phyloP scores from a whole-genome alignment of 1,140 invertebrate genomes.

The Bombus breviceps region DNA sequence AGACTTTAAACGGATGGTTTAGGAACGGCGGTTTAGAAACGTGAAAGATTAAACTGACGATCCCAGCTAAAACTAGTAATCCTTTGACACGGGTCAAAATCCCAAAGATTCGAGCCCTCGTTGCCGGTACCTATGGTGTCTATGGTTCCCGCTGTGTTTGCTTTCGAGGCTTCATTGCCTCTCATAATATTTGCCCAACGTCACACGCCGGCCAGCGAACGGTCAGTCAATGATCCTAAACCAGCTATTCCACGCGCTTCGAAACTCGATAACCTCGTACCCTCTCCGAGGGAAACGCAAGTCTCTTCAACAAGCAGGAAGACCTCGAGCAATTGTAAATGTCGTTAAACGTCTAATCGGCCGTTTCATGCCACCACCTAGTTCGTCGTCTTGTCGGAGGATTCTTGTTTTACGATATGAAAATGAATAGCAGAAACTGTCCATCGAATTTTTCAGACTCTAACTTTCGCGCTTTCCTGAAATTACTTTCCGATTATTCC shows the following conservation, averaged over 20 bases:
- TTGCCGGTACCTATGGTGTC: conserved; percentile 58
- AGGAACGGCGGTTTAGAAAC: conserved; percentile 43
- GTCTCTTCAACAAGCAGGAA: neutral
- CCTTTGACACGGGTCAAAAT: conserved; percentile 73
- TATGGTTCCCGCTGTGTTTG: conserved; percentile 69
- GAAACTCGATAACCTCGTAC: conserved; percentile 20
- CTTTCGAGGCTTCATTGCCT: conserved; percentile 81
- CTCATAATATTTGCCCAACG: conserved; percentile 81
- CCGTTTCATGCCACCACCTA: neutral
- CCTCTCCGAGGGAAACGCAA: neutral
- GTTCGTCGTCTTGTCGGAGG: neutral
- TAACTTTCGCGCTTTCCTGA: no score
- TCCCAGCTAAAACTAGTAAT: conserved; percentile 71
- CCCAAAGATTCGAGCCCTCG: conserved; percentile 58
- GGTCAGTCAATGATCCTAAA: conserved; percentile 70
- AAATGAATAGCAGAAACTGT: no score
- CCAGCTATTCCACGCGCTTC: conserved; percentile 46
- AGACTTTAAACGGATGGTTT: conserved; percentile 11
- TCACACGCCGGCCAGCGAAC: conserved; percentile 68
- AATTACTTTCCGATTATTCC: neutral
- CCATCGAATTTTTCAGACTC: no score
- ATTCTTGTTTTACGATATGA: neutral
- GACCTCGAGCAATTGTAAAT: neutral
- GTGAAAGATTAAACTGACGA: conserved; percentile 64
- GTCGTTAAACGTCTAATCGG: conserved; percentile 1